Evolutionary conservation across 2,797 vertebrate species (phyloP).

Genomic region (Pygocentrus nattereri): DNA sequence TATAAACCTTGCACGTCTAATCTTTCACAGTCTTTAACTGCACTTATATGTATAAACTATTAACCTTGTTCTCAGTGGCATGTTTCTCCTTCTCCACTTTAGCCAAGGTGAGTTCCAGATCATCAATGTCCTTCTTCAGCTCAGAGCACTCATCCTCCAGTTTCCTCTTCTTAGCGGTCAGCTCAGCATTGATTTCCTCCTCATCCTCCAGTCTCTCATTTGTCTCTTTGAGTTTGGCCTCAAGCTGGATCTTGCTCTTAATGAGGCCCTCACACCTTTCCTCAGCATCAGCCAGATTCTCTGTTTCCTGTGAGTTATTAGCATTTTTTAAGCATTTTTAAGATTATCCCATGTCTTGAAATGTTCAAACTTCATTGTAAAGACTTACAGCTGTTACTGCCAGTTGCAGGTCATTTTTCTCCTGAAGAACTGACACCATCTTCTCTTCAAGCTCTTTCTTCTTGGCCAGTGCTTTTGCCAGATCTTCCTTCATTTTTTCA

Average conservation of each 20-base stretch:
- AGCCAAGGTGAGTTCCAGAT: conserved; percentile 51
- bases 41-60: too few relatives aligned
- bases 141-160: conserved; percentile 53
- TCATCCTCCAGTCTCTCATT: conserved; percentile 81
- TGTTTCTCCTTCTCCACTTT: conserved; percentile 58
- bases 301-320: conserved; percentile 69
- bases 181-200: too few relatives aligned
- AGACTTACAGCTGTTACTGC: conserved; percentile 81
- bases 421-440: conserved; percentile 79
- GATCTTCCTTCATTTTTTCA: conserved; percentile 73
- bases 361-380: background rate
- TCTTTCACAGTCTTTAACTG: too few relatives aligned
- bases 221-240: conserved; percentile 81
- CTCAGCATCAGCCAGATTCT: conserved; percentile 79
- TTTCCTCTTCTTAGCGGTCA: conserved; percentile 64
- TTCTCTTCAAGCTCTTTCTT: conserved; percentile 76
- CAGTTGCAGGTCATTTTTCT: conserved; percentile 82
- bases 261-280: conserved; percentile 81
- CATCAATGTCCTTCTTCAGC: conserved; percentile 51
- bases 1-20: too few relatives aligned
- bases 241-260: conserved; percentile 78
- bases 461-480: conserved; percentile 74
- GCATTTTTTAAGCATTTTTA: background rate
- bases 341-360: background rate
- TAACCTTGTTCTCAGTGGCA: conserved; percentile 58